These are phyloP conservation scores for Incurvaria masculella DNA, from an alignment of 2,888 invertebrate genomes.

Conservation along the genomic window DNA sequence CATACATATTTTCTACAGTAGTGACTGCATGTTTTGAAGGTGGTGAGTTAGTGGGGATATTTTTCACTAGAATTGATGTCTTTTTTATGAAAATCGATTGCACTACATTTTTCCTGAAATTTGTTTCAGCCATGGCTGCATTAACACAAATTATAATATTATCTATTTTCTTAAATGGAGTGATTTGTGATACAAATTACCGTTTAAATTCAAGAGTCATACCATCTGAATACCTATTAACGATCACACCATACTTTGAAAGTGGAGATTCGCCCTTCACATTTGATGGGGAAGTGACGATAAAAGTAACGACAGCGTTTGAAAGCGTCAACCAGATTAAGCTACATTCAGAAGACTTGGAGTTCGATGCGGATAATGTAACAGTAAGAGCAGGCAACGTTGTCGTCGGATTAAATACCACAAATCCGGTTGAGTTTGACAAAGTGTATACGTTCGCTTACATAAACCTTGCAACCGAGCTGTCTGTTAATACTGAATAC, in stretches of 20 bases:
- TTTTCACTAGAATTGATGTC: background rate
- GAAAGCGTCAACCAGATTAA: constrained; percentile 31
- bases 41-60: too few relatives aligned
- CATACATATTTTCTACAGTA: too few relatives aligned
- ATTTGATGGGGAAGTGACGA: constrained; percentile 46
- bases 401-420: constrained; percentile 20
- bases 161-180: constrained; percentile 8
- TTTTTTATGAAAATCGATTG: background rate
- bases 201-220: constrained; percentile 37
- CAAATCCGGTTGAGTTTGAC: constrained; percentile 30
- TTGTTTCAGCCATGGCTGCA: constrained; percentile 33
- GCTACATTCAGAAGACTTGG: constrained; percentile 37
- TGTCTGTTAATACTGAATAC: constrained; percentile 37
- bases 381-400: constrained; percentile 22
- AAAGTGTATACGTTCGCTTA: constrained; percentile 43
- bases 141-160: constrained; percentile 9
- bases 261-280: constrained; percentile 35
- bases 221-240: constrained; percentile 53
- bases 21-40: too few relatives aligned
- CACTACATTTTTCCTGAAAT: constrained; percentile 2
- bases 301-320: constrained; percentile 28
- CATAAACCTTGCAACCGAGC: constrained; percentile 34
- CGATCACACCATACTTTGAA: constrained; percentile 50
- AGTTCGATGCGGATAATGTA: constrained; percentile 26
- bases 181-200: constrained; percentile 31